Evolutionary conservation across 2,888 invertebrate species (phyloP), one percentile per base, ranked within the genome.

Genomic region (Doris montereyensis): DNA sequence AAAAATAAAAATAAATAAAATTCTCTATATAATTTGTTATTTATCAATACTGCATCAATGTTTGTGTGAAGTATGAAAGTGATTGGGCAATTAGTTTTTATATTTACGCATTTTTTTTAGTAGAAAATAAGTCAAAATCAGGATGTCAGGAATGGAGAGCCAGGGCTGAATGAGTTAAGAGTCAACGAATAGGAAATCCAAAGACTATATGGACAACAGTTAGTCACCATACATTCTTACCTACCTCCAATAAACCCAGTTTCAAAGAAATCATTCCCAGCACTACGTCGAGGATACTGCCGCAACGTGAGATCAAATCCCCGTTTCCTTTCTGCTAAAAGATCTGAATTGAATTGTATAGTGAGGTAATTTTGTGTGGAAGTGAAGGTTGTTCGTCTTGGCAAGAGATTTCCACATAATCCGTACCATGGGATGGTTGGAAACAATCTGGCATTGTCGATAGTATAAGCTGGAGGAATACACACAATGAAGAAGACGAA

Each of bases 361-460:
- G 86, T 85, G 24, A 86, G 76, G 70, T 82, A 85, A 74, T 85
- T 85, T 30, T 84, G 83, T 26, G 85, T 83, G 17, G 85, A 84
- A 32, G 80, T 83, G 71, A 79, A 85, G 10, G 80, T 80, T 8
- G 81, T 77, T 10, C 75, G 62, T 41, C 74, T 77, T 0, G 85
- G 83, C 8, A 85, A 70, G 8, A 83, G 78, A 4, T 30, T 78
- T 5, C 86, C 86, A 83, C 86, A 86, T 1, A 86, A 57, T 34
- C 86, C 86, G 75, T 81, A 73, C 70, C 82, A 83, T 4, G 83
- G 82, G 35, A 86, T 83, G 4, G 81, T 80, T 0, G 85, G 85
- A 26, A 86, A 79, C n/a, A 84, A 71, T 58, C 85, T 80, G 41
- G 86, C 86, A 81, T 85, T 85, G 81, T 86, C 86, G 24, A 84